phyloP scores from a whole-genome alignment of 2,888 invertebrate genomes.

The Dolichopus griseipennis region DNA sequence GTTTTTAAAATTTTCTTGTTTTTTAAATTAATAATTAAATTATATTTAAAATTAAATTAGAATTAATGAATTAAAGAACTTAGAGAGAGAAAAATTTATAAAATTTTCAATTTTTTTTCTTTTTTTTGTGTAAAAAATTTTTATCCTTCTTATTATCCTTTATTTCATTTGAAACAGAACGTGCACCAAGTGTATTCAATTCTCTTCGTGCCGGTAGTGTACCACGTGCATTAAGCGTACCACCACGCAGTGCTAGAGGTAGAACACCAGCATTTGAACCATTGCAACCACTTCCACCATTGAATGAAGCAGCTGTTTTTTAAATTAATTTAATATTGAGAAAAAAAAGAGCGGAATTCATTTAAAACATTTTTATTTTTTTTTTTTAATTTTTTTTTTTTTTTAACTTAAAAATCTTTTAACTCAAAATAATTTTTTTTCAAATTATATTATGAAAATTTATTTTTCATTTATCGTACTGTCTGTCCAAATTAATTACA shows the following conservation, averaged over 20 bases:
- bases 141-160: constrained; percentile 1
- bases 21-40: background rate
- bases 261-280: constrained; percentile 28
- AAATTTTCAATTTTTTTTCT: constrained; percentile 14
- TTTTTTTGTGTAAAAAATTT: constrained; percentile 13
- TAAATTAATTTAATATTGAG: background rate
- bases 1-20: constrained; percentile 6
- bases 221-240: constrained; percentile 33
- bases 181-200: constrained; percentile 17
- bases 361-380: background rate
- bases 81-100: too few relatives aligned
- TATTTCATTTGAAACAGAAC: constrained; percentile 12
- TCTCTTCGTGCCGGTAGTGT: constrained; percentile 36
- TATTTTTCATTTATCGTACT: background rate
- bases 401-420: background rate
- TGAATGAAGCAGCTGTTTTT: constrained; percentile 1
- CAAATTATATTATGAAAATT: background rate
- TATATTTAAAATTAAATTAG: constrained; percentile 12
- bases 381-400: too few relatives aligned
- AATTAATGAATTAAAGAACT: constrained; percentile 24
- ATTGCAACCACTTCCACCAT: constrained; percentile 9
- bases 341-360: background rate
- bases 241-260: constrained; percentile 34
- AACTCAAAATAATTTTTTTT: background rate
- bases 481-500: background rate